Evolutionary conservation across 2,888 invertebrate genomes (phyloP), one percentile per base, ranked within the genome.

Genomic region (Diploptera punctata): DNA sequence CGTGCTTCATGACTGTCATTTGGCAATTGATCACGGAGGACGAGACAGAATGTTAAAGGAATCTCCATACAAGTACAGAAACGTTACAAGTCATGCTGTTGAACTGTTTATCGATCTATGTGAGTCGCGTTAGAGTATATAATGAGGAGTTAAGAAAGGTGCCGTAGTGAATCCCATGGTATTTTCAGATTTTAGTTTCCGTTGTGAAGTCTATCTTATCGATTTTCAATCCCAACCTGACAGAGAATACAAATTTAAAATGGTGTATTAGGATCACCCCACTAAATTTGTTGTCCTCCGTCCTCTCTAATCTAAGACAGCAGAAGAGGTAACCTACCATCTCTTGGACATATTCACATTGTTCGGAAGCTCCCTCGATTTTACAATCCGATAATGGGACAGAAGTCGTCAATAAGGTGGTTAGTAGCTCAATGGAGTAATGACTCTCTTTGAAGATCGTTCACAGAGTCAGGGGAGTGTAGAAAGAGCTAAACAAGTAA

Each of bases 271-370:
- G 76, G 81, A 82, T 69, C 80, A 81, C 74, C 71, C 79, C 0
- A 83, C 82, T n/a, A 81, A 82, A 78, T 83, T 83, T 78, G 78
- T 82, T 19, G 67, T 77, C 13, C 76, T 83, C 5, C 75, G 81
- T 61, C 71, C 82, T 10, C 74, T 83, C n/a, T 74, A 78, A 76
- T 78, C 75, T 3, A 81, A 82, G 70, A 73, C 73, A 70, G 80
- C 81, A 2, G 75, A 71, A 68, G 81, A 83, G 75, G 81, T 82
- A 21, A 81, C 81, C 33, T 75, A 80, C 71, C 70, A 77, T 16
- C 62, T 83, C 2, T 60, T 79, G n/a, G n/a, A n/a, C n/a, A n/a
- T n/a, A n/a, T n/a, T n/a, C n/a, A n/a, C n/a, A n/a, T n/a, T n/a
- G n/a, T n/a, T n/a, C n/a, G n/a, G 83, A 81, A 9, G 80, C 80